These are phyloP conservation scores for Dipodomys merriami DNA, from an alignment of 2,113 vertebrate species.

Conservation along the genomic window DNA sequence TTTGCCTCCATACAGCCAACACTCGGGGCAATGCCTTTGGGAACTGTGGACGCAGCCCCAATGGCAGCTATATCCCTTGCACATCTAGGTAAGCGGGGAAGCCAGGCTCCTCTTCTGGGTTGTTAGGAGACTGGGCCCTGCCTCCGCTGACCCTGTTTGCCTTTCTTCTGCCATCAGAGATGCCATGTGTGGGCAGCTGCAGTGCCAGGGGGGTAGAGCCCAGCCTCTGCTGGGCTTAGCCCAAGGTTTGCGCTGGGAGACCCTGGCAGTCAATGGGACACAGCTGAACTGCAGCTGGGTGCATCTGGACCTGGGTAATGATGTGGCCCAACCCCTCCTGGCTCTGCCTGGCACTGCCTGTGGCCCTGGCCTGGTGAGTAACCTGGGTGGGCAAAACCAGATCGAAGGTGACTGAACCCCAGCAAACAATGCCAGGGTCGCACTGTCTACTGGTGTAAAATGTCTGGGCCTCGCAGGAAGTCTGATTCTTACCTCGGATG, in stretches of 20 bases:
- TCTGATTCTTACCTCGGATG: fast-evolving
- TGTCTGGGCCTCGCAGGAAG: neutral
- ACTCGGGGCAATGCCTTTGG: conserved; percentile 89
- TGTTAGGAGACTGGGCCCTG: neutral
- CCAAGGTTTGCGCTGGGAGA: conserved; percentile 83
- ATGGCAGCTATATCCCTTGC: conserved; percentile 86
- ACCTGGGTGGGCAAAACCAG: neutral
- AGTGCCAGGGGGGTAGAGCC: conserved; percentile 88
- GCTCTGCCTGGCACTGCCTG: conserved; percentile 84
- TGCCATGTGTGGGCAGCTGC: conserved; percentile 91
- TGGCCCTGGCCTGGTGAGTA: conserved; percentile 87
- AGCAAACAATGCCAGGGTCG: neutral
- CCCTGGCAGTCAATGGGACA: conserved; percentile 50
- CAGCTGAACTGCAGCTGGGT: conserved; percentile 72
- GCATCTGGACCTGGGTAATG: conserved; percentile 73
- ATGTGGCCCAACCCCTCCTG: conserved; percentile 76
- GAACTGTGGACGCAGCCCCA: conserved; percentile 90
- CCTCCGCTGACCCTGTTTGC: neutral
- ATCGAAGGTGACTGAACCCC: neutral
- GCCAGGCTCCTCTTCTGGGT: neutral
- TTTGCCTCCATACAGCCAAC: conserved; percentile 87
- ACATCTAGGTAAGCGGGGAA: conserved; percentile 50
- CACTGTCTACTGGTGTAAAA: neutral
- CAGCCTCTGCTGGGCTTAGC: conserved; percentile 83
- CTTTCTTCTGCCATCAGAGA: conserved; percentile 84